phyloP scores from a whole-genome alignment of 2,113 vertebrate species.

The Psilopogon haemacephalus region DNA sequence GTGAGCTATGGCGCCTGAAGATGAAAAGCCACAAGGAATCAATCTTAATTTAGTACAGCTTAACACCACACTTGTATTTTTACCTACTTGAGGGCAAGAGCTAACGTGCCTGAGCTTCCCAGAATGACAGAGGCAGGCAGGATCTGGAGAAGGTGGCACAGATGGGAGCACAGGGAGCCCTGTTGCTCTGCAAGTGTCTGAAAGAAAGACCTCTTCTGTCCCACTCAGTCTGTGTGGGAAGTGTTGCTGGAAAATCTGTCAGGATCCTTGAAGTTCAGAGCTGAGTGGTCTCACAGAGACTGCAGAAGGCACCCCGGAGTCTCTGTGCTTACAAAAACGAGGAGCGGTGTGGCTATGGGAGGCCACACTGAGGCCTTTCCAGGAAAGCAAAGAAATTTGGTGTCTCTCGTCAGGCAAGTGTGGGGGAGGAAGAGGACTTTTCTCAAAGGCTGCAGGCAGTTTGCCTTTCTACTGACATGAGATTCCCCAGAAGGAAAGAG shows the following conservation, averaged over 20 bases:
- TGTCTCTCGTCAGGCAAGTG: rapidly evolving
- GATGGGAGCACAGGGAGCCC: not conserved
- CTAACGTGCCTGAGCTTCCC: not conserved
- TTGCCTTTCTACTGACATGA: not conserved
- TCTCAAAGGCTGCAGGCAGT: not conserved
- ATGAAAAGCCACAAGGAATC: not conserved
- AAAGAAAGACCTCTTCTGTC: constrained; percentile 14
- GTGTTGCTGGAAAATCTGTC: constrained; percentile 56
- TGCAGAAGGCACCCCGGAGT: not conserved
- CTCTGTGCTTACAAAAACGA: not conserved
- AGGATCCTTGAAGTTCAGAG: not conserved
- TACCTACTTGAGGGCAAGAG: constrained; percentile 1
- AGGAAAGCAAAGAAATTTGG: not conserved
- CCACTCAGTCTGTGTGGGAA: constrained; percentile 33
- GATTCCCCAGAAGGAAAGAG: not conserved
- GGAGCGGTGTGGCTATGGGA: not conserved
- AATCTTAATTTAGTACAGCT: not conserved
- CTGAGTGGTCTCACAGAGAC: not conserved
- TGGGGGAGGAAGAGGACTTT: not conserved
- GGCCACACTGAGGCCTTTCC: not conserved
- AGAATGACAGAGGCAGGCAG: not conserved
- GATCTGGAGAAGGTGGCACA: not conserved
- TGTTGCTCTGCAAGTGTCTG: not conserved
- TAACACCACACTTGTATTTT: not conserved
- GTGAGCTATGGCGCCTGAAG: not conserved